Evolutionary conservation across 2,797 vertebrate genomes (phyloP).

Genomic region (Epinephelus awoara): DNA sequence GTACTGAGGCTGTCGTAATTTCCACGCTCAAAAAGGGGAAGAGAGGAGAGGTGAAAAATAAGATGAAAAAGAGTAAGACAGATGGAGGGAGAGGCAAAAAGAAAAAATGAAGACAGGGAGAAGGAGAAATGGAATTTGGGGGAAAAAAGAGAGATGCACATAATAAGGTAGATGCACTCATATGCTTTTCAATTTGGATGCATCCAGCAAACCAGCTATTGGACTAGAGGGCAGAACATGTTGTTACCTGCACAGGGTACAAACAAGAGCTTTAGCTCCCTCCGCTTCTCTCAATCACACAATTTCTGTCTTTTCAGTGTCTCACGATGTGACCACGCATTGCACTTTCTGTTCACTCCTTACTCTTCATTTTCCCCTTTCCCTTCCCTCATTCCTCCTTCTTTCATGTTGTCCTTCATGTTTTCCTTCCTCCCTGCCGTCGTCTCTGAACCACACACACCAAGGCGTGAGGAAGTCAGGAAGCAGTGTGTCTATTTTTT

Average conservation of each 20-base stretch:
- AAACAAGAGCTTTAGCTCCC: constrained; percentile 25
- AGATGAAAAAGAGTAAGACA: neutral
- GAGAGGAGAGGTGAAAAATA: neutral
- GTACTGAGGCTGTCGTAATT: neutral
- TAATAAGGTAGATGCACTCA: constrained; percentile 46
- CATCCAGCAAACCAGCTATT: constrained; percentile 54
- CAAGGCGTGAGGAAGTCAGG: constrained; percentile 15
- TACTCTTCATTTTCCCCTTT: neutral
- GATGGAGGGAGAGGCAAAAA: neutral
- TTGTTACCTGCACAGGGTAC: constrained; percentile 36
- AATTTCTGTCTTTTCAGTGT: neutral
- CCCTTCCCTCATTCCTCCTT: neutral
- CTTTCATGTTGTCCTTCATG: constrained; percentile 8
- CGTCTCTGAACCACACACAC: constrained; percentile 11
- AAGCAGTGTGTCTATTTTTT: constrained; percentile 10
- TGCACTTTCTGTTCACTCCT: constrained; percentile 11
- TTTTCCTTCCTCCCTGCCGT: constrained; percentile 12
- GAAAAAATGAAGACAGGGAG: constrained; percentile 7
- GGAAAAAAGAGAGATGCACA: constrained; percentile 21
- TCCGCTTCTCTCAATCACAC: constrained; percentile 22
- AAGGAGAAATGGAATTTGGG: constrained; percentile 15
- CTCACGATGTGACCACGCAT: neutral
- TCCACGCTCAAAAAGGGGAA: neutral
- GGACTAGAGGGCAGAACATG: constrained; percentile 59
- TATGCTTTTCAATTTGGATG: constrained; percentile 57